Evolutionary conservation across 2,888 invertebrate genomes (phyloP).

Genomic region (Tinea pellionella): DNA sequence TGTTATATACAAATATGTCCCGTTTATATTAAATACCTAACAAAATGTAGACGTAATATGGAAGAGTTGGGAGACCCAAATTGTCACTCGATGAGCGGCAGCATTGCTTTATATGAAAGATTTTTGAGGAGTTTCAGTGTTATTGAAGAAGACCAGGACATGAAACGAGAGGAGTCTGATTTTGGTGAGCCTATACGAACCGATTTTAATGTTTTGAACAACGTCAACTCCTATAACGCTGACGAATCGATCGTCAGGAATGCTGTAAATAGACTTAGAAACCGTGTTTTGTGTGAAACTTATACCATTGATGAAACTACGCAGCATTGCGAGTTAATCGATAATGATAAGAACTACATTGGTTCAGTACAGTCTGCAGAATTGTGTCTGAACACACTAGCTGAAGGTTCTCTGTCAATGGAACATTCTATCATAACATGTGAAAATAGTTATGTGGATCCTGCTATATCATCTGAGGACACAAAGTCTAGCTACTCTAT

Average conservation of each 20-base stretch:
- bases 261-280: conserved; percentile 34
- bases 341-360: background rate
- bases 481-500: conserved; percentile 38
- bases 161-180: background rate
- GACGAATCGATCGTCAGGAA: conserved; percentile 22
- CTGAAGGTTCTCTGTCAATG: conserved; percentile 7
- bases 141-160: conserved; percentile 20
- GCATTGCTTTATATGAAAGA: conserved; percentile 57
- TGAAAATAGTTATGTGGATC: conserved; percentile 26
- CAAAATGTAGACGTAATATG: conserved; percentile 45
- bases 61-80: conserved; percentile 60
- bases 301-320: background rate
- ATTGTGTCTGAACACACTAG: background rate
- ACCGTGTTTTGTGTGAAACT: background rate
- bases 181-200: background rate
- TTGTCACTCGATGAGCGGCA: conserved; percentile 58
- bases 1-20: background rate
- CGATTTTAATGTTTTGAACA: conserved; percentile 23
- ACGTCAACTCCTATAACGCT: conserved; percentile 30
- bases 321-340: background rate
- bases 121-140: conserved; percentile 61
- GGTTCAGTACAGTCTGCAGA: background rate
- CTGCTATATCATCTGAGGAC: conserved; percentile 47
- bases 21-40: background rate
- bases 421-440: conserved; percentile 2